These are phyloP conservation scores for Philotrypesis tridentata DNA, from an alignment of 1,140 invertebrate species.

Conservation along the genomic window DNA sequence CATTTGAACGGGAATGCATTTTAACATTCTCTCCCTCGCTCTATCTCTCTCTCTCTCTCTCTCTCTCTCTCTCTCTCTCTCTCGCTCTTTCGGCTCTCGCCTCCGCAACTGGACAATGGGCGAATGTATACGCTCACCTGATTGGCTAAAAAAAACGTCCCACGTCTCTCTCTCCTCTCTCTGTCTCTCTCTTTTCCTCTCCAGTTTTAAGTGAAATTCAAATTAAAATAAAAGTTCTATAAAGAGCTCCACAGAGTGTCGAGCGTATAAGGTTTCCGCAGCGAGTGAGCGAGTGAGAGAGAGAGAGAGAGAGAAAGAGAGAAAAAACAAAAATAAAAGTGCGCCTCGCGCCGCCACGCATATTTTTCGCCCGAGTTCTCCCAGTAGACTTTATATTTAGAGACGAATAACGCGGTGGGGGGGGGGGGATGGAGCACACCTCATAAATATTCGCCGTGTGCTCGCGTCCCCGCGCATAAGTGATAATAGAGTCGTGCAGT, in stretches of 20 bases:
- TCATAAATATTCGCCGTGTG: neutral
- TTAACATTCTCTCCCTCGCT: neutral
- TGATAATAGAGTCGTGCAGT: neutral
- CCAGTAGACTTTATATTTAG: neutral
- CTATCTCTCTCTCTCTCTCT: neutral
- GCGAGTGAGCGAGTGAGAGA: no score
- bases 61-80: no score
- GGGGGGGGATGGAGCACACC: neutral
- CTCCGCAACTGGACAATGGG: constrained; percentile 18
- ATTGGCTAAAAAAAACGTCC: constrained; percentile 32
- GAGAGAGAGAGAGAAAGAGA: no score
- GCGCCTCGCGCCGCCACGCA: neutral
- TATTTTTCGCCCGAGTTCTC: neutral
- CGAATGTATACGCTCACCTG: constrained; percentile 31
- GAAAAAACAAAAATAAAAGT: neutral
- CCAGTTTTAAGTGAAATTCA: constrained; percentile 6
- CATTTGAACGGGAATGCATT: constrained; percentile 37
- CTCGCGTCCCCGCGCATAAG: neutral
- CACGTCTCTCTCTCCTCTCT: neutral
- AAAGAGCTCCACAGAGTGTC: neutral
- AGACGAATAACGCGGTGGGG: neutral
- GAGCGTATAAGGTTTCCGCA: neutral
- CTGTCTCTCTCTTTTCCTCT: neutral
- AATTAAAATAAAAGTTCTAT: constrained; percentile 8
- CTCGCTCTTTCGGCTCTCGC: no score